phyloP scores from a whole-genome alignment of 2,113 vertebrate species.

The Gavialis gangeticus region DNA sequence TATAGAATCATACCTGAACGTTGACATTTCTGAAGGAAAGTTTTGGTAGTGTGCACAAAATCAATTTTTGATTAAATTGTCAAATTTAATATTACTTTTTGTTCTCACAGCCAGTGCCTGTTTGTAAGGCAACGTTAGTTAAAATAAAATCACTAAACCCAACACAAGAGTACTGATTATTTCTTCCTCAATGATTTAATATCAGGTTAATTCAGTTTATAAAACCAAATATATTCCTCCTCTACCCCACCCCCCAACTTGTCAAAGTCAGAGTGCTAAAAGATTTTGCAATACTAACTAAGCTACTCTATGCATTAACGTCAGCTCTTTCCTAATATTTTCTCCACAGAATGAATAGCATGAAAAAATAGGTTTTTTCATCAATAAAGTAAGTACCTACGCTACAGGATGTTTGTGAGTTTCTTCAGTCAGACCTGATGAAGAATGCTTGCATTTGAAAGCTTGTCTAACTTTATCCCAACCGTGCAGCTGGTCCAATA shows the following conservation, averaged over 20 bases:
- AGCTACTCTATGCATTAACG: neutral
- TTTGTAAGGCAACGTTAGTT: neutral
- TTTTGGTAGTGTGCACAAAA: slow-evolving; percentile 18
- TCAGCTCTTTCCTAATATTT: neutral
- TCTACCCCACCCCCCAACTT: neutral
- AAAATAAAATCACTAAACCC: neutral
- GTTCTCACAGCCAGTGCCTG: neutral
- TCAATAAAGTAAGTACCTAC: neutral
- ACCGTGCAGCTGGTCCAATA: too few relatives aligned
- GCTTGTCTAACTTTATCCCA: too few relatives aligned
- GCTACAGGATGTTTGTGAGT: neutral
- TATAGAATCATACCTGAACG: too few relatives aligned
- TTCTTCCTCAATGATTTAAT: neutral
- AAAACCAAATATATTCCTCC: slow-evolving; percentile 17
- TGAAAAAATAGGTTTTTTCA: neutral
- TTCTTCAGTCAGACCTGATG: too few relatives aligned
- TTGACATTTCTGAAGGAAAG: slow-evolving; percentile 19
- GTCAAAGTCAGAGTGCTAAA: neutral
- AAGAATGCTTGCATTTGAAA: too few relatives aligned
- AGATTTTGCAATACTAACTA: neutral
- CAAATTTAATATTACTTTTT: slow-evolving; percentile 15
- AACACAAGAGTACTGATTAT: neutral
- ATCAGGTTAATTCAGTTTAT: neutral
- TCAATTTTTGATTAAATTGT: slow-evolving; percentile 7
- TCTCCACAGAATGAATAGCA: neutral